A percentile compares a stretch with the other conserved stretches of the same genome.
phyloP scores from a whole-genome alignment of 1,140 invertebrate genomes.

The Choristoneura fumiferana region DNA sequence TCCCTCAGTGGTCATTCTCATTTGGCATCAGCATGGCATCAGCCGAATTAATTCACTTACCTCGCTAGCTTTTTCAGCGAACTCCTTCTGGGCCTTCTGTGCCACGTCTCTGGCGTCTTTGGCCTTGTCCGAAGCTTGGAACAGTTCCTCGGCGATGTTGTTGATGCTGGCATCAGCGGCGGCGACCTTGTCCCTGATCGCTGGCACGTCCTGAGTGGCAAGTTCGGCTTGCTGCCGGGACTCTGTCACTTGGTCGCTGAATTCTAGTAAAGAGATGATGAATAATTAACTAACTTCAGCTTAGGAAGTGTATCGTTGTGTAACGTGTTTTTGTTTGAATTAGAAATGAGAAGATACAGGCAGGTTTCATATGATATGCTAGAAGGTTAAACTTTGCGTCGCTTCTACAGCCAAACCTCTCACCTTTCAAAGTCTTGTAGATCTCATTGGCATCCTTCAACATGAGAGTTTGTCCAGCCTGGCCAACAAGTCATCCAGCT shows the following conservation, averaged over 20 bases:
- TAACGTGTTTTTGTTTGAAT: too few species aligned
- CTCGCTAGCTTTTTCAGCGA: conserved; percentile 85
- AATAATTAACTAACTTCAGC: too few species aligned
- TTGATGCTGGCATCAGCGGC: conserved; percentile 79
- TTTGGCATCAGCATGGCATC: too few species aligned
- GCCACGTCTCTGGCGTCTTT: conserved; percentile 87
- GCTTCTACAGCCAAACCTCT: too few species aligned
- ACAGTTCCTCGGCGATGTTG: conserved; percentile 83
- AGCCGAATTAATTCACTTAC: too few species aligned
- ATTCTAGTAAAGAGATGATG: conserved; percentile 81
- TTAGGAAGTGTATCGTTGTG: too few species aligned
- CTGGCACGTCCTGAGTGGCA: conserved; percentile 86
- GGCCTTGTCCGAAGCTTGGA: conserved; percentile 88
- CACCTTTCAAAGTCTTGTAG: conserved; percentile 89
- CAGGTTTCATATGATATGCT: too few species aligned
- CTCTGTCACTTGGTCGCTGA: conserved; percentile 92
- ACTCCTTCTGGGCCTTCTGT: conserved; percentile 85
- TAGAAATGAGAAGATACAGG: too few species aligned
- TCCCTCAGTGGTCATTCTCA: too few species aligned
- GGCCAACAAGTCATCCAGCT: conserved; percentile 79
- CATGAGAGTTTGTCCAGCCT: conserved; percentile 87
- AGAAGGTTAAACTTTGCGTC: too few species aligned
- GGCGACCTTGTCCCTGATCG: conserved; percentile 82
- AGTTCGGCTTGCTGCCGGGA: conserved; percentile 86
- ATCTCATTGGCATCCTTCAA: conserved; percentile 93